Evolutionary conservation across 2,113 vertebrate species (phyloP), one percentile per base, ranked within the genome.

Genomic region (Thunnus thynnus): DNA sequence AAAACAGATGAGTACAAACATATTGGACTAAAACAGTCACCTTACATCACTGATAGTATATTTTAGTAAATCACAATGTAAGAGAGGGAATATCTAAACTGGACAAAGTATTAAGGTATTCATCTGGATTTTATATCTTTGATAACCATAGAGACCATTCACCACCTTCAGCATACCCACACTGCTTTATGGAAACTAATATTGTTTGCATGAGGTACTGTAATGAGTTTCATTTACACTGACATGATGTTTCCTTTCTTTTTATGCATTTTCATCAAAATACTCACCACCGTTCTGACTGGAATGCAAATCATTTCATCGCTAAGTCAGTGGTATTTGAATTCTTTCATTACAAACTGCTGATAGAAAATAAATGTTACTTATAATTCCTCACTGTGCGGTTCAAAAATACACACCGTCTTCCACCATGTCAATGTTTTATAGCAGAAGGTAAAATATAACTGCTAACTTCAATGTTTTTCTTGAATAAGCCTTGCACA

Each of bases 231-330:
- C 48, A 86, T 89, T 79, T 70, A 57, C 20, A 80, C 44, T 69
- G 81, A 69, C 78, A 80, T 5, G 18, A 66, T 71, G 60, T 41
- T 72, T 32, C 66, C 65, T 75, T 13, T 70, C n/a, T 63, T 69
- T 82, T 85, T 80, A 55, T 80, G 78, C 60, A 76, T 87, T 82
- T 80, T 82, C 77, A 87, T 86, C 72, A 76, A 76, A 82, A 80
- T 68, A 77, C 27, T 44, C 12, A 27, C 17, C 32, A 48, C 36
- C n/a, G 22, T 22, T 71, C 66, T 27, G 78, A 76, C 55, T 56
- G 48, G 58, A 83, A 88, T 70, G 62, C 54, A 86, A 74, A 84
- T 76, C 46, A 80, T 30, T 75, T 36, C 41, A 61, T 60, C 57
- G 16, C 48, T 32, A 75, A 69, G 65, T 75, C 61, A 54, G 61